Evolutionary conservation across 23 tunicate species (phyloP).

Genomic region (Halocynthia roretzi): DNA sequence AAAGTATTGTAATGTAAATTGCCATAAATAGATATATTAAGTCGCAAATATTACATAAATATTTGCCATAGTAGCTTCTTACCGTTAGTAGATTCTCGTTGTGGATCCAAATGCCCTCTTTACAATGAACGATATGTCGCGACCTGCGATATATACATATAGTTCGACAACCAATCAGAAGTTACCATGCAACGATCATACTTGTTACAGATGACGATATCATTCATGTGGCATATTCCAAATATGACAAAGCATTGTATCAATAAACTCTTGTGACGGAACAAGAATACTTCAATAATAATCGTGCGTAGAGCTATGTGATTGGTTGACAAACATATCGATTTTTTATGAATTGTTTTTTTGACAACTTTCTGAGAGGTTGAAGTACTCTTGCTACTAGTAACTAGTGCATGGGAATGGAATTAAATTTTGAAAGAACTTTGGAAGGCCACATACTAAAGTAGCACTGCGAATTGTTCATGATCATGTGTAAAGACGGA

Average conservation of each 20-base stretch:
- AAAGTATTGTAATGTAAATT: no score
- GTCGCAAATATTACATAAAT: not conserved
- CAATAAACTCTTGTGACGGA: slow-evolving; percentile 15
- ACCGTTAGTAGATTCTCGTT: not conserved
- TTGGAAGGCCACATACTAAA: no score
- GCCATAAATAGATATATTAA: no score
- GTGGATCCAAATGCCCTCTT: no score
- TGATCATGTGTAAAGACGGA: no score
- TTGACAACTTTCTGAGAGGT: no score
- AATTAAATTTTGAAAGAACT: no score
- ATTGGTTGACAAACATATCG: slow-evolving; percentile 11
- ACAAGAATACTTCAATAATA: slow-evolving; percentile 13
- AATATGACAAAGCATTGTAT: slow-evolving; percentile 17
- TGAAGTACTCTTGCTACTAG: no score
- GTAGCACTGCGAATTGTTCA: no score
- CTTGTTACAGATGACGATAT: slow-evolving; percentile 7
- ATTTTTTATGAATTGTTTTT: not conserved
- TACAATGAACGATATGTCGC: not conserved
- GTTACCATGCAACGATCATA: slow-evolving; percentile 21
- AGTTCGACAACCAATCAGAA: slow-evolving; percentile 31
- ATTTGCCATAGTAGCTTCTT: not conserved
- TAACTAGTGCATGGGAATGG: no score
- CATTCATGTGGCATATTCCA: slow-evolving; percentile 29
- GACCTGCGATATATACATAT: not conserved
- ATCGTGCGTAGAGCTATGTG: slow-evolving; percentile 16